Conservation (phyloP, 2,113 vertebrate genomes). For the Melanostigma gelatinosum region DNA sequence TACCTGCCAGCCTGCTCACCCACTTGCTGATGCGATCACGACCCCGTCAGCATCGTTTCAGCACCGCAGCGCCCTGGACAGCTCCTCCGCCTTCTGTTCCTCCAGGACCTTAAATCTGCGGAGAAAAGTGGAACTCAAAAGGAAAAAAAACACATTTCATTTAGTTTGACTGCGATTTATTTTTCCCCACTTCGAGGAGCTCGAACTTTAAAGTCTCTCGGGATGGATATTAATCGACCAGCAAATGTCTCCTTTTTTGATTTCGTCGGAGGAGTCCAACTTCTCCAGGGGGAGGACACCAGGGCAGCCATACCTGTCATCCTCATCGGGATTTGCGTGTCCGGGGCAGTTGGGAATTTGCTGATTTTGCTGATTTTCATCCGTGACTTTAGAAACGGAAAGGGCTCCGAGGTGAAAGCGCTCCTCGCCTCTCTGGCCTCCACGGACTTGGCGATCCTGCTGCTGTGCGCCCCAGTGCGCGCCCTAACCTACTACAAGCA, state of each 20-base stretch:
- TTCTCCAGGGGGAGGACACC: conserved; percentile 73
- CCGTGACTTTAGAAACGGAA: conserved; percentile 74
- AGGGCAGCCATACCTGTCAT: conserved; percentile 75
- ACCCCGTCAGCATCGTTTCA: conserved; percentile 51
- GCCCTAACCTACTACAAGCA: conserved; percentile 81
- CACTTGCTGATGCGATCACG: conserved; percentile 51
- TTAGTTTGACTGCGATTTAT: not conserved
- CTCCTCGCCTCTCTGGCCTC: conserved; percentile 78
- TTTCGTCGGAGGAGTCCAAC: conserved; percentile 80
- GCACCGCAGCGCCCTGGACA: conserved; percentile 62
- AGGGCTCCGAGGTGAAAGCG: conserved; percentile 75
- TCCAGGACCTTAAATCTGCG: not conserved
- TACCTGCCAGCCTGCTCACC: conserved; percentile 57
- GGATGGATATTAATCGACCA: conserved; percentile 66
- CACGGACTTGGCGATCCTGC: conserved; percentile 80
- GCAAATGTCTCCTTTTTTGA: conserved; percentile 77
- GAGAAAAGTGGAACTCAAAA: not conserved
- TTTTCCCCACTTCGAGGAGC: not conserved
- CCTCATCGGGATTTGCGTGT: conserved; percentile 77
- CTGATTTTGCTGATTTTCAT: conserved; percentile 79
- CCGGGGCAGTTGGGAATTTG: conserved; percentile 81
- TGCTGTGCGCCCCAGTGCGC: conserved; percentile 81
- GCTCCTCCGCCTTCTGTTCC: conserved; percentile 17
- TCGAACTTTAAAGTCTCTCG: not conserved
- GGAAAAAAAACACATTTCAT: not conserved